A percentile compares a stretch with the other conserved stretches of the same genome.
Evolutionary conservation across 2,888 invertebrate genomes (phyloP).

Genomic region (Brachynemurus nebulosus): DNA sequence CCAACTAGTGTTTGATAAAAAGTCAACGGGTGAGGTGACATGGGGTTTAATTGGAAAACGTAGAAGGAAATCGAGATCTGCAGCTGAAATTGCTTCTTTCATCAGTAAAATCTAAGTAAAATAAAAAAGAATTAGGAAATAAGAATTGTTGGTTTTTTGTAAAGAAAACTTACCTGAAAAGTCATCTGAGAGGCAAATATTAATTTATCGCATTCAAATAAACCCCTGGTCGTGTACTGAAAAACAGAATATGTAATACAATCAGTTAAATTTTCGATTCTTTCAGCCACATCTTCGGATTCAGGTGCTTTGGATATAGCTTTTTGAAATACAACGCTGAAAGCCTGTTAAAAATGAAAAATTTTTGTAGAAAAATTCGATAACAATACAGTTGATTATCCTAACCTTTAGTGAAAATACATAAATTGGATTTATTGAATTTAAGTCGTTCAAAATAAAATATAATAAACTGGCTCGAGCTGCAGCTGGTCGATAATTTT

Average conservation of each 20-base stretch:
- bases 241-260: conserved; percentile 91
- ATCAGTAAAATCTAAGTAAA: conserved; percentile 60
- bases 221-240: conserved; percentile 84
- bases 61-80: conserved; percentile 82
- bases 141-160: conserved; percentile 1
- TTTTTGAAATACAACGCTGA: conserved; percentile 95
- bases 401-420: conserved; percentile 86
- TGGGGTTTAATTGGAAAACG: conserved; percentile 87
- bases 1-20: conserved; percentile 85
- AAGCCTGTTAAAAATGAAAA: conserved; percentile 49
- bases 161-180: conserved; percentile 56
- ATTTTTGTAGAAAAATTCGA: neutral
- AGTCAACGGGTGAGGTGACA: conserved; percentile 88
- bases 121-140: neutral
- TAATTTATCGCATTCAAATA: conserved; percentile 93
- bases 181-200: conserved; percentile 95
- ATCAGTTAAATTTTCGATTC: conserved; percentile 84
- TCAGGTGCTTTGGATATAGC: conserved; percentile 82
- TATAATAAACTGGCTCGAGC: conserved; percentile 86
- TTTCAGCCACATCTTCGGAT: conserved; percentile 57
- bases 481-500: conserved; percentile 77
- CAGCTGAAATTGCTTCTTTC: conserved; percentile 71
- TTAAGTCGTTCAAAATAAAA: conserved; percentile 88
- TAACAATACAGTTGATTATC: neutral
- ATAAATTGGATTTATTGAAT: conserved; percentile 93